A percentile compares a stretch with the other conserved stretches of the same genome.
phyloP scores from a whole-genome alignment of 2,888 invertebrate genomes.

The Torymus texanus region DNA sequence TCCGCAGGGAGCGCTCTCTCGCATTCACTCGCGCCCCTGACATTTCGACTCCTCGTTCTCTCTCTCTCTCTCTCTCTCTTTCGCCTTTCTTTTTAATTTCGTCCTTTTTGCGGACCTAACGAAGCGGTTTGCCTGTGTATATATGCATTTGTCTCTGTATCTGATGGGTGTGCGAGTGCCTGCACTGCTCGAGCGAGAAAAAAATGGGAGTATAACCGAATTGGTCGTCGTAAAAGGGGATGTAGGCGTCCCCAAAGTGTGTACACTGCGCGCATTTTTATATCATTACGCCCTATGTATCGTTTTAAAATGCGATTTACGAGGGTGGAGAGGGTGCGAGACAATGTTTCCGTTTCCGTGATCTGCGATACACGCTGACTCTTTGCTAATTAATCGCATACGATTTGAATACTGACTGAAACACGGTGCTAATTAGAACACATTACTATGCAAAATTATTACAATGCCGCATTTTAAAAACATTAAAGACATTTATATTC shows the following conservation, averaged over 20 bases:
- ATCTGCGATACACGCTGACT: too few species aligned
- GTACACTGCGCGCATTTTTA: neutral
- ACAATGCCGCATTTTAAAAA: too few species aligned
- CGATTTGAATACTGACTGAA: too few species aligned
- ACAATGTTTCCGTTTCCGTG: too few species aligned
- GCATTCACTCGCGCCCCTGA: slow-evolving; percentile 24
- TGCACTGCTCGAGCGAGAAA: slow-evolving; percentile 6
- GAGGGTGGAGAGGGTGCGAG: too few species aligned
- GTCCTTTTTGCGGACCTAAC: slow-evolving; percentile 41
- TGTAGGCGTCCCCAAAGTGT: neutral
- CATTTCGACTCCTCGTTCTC: slow-evolving; percentile 22
- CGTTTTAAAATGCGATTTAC: too few species aligned
- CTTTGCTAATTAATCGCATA: too few species aligned
- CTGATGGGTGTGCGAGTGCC: neutral
- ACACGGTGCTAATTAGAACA: too few species aligned
- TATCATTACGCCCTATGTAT: neutral
- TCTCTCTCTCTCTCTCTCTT: neutral
- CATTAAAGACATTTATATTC: too few species aligned
- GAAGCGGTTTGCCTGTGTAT: slow-evolving; percentile 21
- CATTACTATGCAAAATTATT: too few species aligned
- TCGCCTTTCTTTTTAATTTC: slow-evolving; percentile 39
- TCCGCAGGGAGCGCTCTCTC: neutral
- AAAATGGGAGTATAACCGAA: neutral
- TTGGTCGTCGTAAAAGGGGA: neutral
- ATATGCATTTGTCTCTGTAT: too few species aligned